Base-by-base conservation (phyloP, 2,888 invertebrate species). In the Philereme transversata region DNA sequence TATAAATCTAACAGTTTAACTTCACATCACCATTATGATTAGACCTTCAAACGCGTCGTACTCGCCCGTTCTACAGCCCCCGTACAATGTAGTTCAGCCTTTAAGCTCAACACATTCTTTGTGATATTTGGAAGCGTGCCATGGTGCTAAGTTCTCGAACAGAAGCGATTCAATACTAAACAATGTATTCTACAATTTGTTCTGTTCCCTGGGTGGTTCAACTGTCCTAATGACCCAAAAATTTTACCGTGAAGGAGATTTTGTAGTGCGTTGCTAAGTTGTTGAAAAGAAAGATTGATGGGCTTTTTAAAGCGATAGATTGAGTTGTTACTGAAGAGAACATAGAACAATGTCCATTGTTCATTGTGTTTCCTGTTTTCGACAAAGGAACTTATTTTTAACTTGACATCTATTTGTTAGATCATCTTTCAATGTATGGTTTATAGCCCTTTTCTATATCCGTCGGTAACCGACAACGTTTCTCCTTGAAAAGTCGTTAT, bases 161-260 rank as follows among this genome's bases (percentile, higher is more conserved):
- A 83, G 88, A 83, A 84, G 87, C 86, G 74, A 77, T 73, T 76
- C 78, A 75, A 76, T 68, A 65, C 60, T 64, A 64, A 71, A 73
- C 70, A 65, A 68, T 68, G 50, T 53, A 62, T 67, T 60, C 59
- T 44, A 47, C 33, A 57, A 44, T 8, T 51, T 62, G 47, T 49
- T 48, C 50, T 46, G 55, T 57, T 51, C 57, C 58, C 47, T 62
- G 68, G 62, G 64, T 51, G 62, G 61, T 52, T 57, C 49, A 64
- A 54, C 36, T 67, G 50, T 43, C 69, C 74, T 81, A 80, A 81
- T 79, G 78, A 79, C 73, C 77, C 74, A 79, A 72, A 82, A 77
- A 79, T 71, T 72, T 71, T 75, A 67, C 71, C 76, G 73, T 80
- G 76, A 77, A 76, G 71, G 64, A 62, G 62, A 63, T 74, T 74